Conservation (phyloP, 1,140 invertebrate genomes). For the Papilio polyxenes region DNA sequence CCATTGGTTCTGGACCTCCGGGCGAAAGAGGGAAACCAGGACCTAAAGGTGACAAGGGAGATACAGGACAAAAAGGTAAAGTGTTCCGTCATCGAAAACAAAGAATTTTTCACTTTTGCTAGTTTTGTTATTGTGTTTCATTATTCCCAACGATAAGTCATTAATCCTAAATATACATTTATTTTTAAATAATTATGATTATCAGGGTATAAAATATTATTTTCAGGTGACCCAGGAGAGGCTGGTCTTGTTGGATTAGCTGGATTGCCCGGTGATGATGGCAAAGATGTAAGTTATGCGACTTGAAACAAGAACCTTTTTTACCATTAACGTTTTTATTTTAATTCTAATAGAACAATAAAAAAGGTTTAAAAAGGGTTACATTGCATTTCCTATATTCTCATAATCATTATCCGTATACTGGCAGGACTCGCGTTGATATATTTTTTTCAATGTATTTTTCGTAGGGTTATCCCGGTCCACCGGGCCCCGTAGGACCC, state of each 20-base stretch:
- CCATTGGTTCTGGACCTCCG: conserved; percentile 48
- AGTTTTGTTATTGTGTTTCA: too few species aligned
- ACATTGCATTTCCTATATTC: too few species aligned
- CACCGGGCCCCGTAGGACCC: conserved; percentile 52
- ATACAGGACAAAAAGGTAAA: conserved; percentile 59
- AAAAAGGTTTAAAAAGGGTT: too few species aligned
- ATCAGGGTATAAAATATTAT: conserved; percentile 10
- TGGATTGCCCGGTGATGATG: conserved; percentile 58
- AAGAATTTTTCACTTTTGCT: too few species aligned
- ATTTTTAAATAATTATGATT: too few species aligned
- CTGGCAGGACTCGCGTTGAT: background rate
- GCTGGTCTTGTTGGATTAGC: conserved; percentile 60
- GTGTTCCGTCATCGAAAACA: background rate
- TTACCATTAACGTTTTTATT: background rate
- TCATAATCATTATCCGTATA: background rate
- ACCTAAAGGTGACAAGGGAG: conserved; percentile 60
- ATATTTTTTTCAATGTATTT: conserved; percentile 31
- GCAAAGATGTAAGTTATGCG: conserved; percentile 60
- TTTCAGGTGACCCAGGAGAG: conserved; percentile 62
- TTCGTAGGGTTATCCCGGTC: conserved; percentile 57
- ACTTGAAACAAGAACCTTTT: background rate
- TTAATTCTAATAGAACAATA: too few species aligned
- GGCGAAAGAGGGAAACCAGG: conserved; percentile 54
- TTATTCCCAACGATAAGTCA: too few species aligned
- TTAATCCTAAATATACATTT: too few species aligned